Percentiles rank a stretch among this genome's conserved stretches.
These are phyloP conservation scores for Dascyllus trimaculatus DNA, from an alignment of 2,113 vertebrate species.

Conservation along the genomic window DNA sequence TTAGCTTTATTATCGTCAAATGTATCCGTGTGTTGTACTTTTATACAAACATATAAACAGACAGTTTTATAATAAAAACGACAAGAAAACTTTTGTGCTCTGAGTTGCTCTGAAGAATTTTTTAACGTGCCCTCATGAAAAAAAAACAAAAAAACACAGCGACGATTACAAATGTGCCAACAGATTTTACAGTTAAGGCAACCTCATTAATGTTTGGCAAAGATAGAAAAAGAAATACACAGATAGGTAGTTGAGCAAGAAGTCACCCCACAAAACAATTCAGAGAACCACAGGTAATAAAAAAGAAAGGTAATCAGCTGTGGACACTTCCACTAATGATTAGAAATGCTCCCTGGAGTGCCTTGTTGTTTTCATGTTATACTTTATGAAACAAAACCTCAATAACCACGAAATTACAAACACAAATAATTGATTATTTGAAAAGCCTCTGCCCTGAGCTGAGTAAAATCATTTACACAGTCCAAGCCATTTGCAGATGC, in stretches of 20 bases:
- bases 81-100: conserved; percentile 28
- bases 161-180: conserved; percentile 5
- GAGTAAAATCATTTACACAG: neutral
- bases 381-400: conserved; percentile 26
- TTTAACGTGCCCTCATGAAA: neutral
- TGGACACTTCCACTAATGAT: neutral
- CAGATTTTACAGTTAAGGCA: conserved; percentile 68
- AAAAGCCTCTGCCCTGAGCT: conserved; percentile 25
- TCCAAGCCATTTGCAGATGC: neutral
- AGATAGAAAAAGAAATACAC: neutral
- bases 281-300: conserved; percentile 20
- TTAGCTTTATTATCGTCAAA: conserved; percentile 44
- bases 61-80: conserved; percentile 57
- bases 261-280: conserved; percentile 20
- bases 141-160: conserved; percentile 10
- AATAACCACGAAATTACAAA: conserved; percentile 5
- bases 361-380: conserved; percentile 1
- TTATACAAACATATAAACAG: conserved; percentile 53
- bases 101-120: conserved; percentile 26
- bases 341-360: conserved; percentile 26
- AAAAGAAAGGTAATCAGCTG: neutral
- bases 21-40: conserved; percentile 58
- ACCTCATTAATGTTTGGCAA: conserved; percentile 36
- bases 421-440: neutral
- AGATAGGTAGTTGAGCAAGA: conserved; percentile 30